Evolutionary conservation across 1,140 invertebrate species (phyloP).

Genomic region (Trachelipus rathkii): DNA sequence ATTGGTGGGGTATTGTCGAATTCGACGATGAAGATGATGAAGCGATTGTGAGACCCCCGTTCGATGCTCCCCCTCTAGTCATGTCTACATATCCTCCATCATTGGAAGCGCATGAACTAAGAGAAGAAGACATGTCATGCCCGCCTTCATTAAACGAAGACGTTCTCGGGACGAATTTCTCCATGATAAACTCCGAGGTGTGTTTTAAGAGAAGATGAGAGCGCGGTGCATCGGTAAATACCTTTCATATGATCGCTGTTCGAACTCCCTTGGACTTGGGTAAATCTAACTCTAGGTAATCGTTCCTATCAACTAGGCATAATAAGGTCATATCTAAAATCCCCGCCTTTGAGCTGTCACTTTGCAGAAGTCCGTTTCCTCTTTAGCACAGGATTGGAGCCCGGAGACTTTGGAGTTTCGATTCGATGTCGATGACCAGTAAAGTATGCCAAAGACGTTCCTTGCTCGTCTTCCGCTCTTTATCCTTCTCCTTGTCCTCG

Average conservation of each 20-base stretch:
- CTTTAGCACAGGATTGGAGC: slow-evolving; percentile 7
- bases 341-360: slow-evolving; percentile 36
- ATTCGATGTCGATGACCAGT: slow-evolving; percentile 38
- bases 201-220: slow-evolving; percentile 28
- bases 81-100: slow-evolving; percentile 42
- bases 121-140: neutral
- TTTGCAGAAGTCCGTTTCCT: slow-evolving; percentile 43
- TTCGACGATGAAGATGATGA: slow-evolving; percentile 32
- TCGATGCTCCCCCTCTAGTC: slow-evolving; percentile 30
- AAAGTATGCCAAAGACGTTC: slow-evolving; percentile 38
- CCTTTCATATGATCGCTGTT: slow-evolving; percentile 29
- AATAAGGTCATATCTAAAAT: slow-evolving; percentile 30
- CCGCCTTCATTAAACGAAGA: slow-evolving; percentile 1
- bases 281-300: slow-evolving; percentile 37
- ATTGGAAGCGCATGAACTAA: neutral
- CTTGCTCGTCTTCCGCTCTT: slow-evolving; percentile 39
- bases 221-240: slow-evolving; percentile 39
- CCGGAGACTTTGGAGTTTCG: slow-evolving; percentile 39
- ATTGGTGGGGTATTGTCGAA: slow-evolving; percentile 32
- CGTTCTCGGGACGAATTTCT: neutral
- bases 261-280: slow-evolving; percentile 37
- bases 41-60: slow-evolving; percentile 28
- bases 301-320: slow-evolving; percentile 18
- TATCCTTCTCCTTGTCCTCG: slow-evolving; percentile 35
- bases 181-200: slow-evolving; percentile 28